Base-by-base conservation (phyloP, 2,888 invertebrate species). In the Rhogogaster chlorosoma region DNA sequence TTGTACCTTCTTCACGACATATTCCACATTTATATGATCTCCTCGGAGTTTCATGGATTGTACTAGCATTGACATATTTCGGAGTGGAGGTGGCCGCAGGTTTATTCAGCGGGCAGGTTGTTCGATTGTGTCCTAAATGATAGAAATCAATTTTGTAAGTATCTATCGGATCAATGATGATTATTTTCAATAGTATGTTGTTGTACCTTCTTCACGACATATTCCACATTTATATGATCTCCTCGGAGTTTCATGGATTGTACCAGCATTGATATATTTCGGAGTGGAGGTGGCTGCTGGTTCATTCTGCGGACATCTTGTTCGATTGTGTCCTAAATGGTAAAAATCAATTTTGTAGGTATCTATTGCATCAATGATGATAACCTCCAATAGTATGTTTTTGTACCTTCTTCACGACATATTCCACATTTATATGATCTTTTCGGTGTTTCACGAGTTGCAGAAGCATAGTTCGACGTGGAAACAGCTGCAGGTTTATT, bases 141-240 rank as follows among this genome's bases (percentile, higher is more conserved):
- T n/a, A n/a, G n/a, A n/a, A n/a, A n/a, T n/a, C n/a, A n/a, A n/a
- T n/a, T n/a, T n/a, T n/a, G n/a, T n/a, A n/a, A n/a, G n/a, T n/a
- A n/a, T n/a, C n/a, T n/a, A n/a, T n/a, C n/a, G n/a, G n/a, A n/a
- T n/a, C n/a, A n/a, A n/a, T n/a, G n/a, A n/a, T n/a, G n/a, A n/a
- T n/a, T n/a, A n/a, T n/a, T n/a, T n/a, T n/a, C n/a, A n/a, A n/a
- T n/a, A n/a, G n/a, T n/a, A n/a, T n/a, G n/a, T n/a, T n/a, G n/a
- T n/a, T n/a, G n/a, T 73, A 73, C 71, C 71, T 73, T 73, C 71
- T 1, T 73, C 26, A 22, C 71, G 42, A 4, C 71, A 73, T 42
- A 42, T 42, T 42, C 71, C 73, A 26, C 73, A 73, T 73, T 12
- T 73, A 42, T 73, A 73, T 73, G 42, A 26, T 61, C 61, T 26